Base-by-base conservation (phyloP, 2,113 vertebrate species). In the Chaetops frenatus region DNA sequence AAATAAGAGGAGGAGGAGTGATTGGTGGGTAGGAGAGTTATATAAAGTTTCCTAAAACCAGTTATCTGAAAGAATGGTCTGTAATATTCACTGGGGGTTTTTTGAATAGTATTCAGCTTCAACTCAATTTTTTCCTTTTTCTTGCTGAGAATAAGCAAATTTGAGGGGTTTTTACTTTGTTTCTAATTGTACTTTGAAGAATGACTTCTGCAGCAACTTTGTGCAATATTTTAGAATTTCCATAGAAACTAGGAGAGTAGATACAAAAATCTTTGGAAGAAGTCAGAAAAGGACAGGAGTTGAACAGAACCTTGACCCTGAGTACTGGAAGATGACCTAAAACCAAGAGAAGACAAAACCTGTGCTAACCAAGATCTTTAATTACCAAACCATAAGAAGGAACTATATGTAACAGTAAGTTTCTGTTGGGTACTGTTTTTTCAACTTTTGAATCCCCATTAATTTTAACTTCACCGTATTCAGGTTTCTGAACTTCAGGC, bases 81-180 rank as follows among this genome's bases (percentile, higher is more conserved):
- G 11, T 56, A 70, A 35, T 70, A 78, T 50, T 91, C 18, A 58
- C 4, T 45, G 21, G 1, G 2, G 2, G 0, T 1, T n/a, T 58
- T 89, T 50, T 36, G 0, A 74, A 51, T 58, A 16, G 47, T 58
- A 65, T 86, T 83, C 47, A 50, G 3, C 8, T 86, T 81, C 31
- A 69, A 53, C 7, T 38, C 4, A 3, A 38, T 50, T 69, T 56
- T 36, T 54, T 19, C 16, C 5, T 29, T 92, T 69, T 87, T 58
- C 50, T 60, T 78, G 25, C 5, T 8, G 58, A 60, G 28, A 86
- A 62, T 45, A 73, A 77, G 31, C 0, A 80, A 45, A 80, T 61
- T 65, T 69, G 15, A 81, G 5, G 4, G 1, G 5, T 25, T 66
- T 74, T 91, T 24, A 31, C 7, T 78, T 78, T 60, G 4, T 42